Evolutionary conservation across 2,888 invertebrate genomes (phyloP), one percentile per base, ranked within the genome.

Genomic region (Lochmaea capreae): DNA sequence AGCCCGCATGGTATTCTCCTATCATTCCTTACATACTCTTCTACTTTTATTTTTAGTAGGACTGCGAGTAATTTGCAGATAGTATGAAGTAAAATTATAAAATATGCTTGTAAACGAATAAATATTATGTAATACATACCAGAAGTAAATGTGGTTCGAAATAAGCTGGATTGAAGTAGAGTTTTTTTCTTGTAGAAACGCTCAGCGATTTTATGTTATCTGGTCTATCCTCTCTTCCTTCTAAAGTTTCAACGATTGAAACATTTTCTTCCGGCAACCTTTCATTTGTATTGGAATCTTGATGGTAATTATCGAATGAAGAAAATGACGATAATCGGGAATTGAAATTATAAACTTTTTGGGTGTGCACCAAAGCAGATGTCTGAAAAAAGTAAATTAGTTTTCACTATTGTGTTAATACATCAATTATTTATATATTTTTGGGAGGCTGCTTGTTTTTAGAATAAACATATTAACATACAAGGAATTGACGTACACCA

Each of bases 101-200:
- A 76, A 67, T 63, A 69, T 43, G 63, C 67, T 65, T 33, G 33
- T 33, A 33, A 33, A 5, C 33, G 33, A 33, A 33, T 33, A 33
- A 33, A 33, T 54, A 18, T 46, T 57, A 54, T 67, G 26, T 70
- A 65, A 61, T 71, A 67, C 90, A 90, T 89, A 95, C 95, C 88
- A 93, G 89, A 85, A 97, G 89, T 63, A 96, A 86, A 79, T 96
- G 94, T 39, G 94, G 94, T 85, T 97, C 97, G 83, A 97, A 96
- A 85, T 96, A 97, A 9, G 96, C 96, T 0, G 96, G 96, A 86
- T 96, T 96, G 83, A 96, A 96, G 84, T 95, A 96, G 3, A 96
- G 88, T 83, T 96, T 95, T 78, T 93, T 90, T 69, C 95, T 89
- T 0, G 93, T 92, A 39, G 91, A 92, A 12, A 94, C 94, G 78